These are phyloP conservation scores for Shargacucullia verbasci DNA, from an alignment of 2,888 invertebrate species.

Conservation along the genomic window DNA sequence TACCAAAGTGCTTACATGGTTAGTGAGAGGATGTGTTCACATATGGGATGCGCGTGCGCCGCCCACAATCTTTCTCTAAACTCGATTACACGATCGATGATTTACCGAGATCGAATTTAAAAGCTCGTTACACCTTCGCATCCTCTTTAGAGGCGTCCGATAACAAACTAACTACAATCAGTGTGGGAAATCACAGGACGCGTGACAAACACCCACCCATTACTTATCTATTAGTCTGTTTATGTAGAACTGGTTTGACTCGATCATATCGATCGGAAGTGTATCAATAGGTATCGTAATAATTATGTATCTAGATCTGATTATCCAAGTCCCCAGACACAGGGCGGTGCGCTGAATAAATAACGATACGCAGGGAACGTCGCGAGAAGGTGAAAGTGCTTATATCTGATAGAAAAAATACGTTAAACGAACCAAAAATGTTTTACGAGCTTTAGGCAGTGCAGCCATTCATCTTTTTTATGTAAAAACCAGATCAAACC, in stretches of 20 bases:
- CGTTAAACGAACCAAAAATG: slow-evolving; percentile 79
- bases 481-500: slow-evolving; percentile 88
- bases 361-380: slow-evolving; percentile 68
- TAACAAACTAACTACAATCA: slow-evolving; percentile 61
- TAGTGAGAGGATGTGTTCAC: slow-evolving; percentile 82
- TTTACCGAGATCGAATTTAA: slow-evolving; percentile 87
- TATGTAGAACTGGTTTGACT: slow-evolving; percentile 57
- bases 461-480: slow-evolving; percentile 88
- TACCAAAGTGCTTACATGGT: slow-evolving; percentile 69
- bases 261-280: slow-evolving; percentile 58
- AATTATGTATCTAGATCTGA: slow-evolving; percentile 80
- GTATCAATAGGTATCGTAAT: slow-evolving; percentile 66
- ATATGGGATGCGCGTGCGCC: slow-evolving; percentile 81
- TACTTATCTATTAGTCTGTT: slow-evolving; percentile 56
- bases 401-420: slow-evolving; percentile 79
- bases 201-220: slow-evolving; percentile 59
- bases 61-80: slow-evolving; percentile 86
- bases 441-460: slow-evolving; percentile 83
- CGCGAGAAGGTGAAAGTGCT: slow-evolving; percentile 84
- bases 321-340: slow-evolving; percentile 73
- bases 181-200: slow-evolving; percentile 65
- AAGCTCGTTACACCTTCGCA: slow-evolving; percentile 80
- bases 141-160: slow-evolving; percentile 68
- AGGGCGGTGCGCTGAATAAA: slow-evolving; percentile 75
- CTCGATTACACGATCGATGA: slow-evolving; percentile 87